Base-by-base conservation (phyloP, 2,797 vertebrate genomes). In the Holocentrus rufus region DNA sequence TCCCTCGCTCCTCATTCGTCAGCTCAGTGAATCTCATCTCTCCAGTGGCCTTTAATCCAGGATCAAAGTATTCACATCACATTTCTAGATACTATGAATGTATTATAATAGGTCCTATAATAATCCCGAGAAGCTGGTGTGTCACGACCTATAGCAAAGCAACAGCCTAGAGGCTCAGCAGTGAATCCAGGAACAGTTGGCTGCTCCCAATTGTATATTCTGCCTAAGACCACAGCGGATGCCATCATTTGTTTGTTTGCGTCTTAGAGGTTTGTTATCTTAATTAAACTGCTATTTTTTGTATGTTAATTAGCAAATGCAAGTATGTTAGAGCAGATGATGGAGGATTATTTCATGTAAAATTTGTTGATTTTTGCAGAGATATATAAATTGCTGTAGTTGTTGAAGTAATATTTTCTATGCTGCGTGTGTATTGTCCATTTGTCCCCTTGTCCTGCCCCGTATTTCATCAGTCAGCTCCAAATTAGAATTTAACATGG, bases 161-260 rank as follows among this genome's bases (percentile, higher is more conserved):
- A 58, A 80, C 68, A 42, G 61, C 50, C 46, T 71, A 3, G 4
- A 25, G 66, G 71, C 66, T 88, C 79, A 72, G 67, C 54, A 58
- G 59, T 31, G 81, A 88, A 85, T 87, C 81, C 82, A 52, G 7
- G 75, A 81, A 80, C 88, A 86, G 85, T 79, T 88, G 87, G 87
- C 59, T 72, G 72, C 77, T 79, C 58, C 64, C 84, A 86, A 78
- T 80, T 80, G 15, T 14, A 5, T 6, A 34, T 17, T 46, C 47
- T 85, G 49, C 70, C 55, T 69, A 36, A 84, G 59, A 72, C 67
- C 59, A n/a, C 46, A 18, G 64, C 68, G 61, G 74, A 70, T 54
- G 25, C 76, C 68, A 65, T 54, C 71, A 69, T 74, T 56, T 52
- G 15, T 50, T 72, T 73, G 56, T 10, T 50, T 50, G 30, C 31